Percentiles rank a stretch among this genome's conserved stretches.
These are phyloP conservation scores for Dendrocopos noguchii DNA, from an alignment of 2,113 vertebrate genomes.

Conservation along the genomic window DNA sequence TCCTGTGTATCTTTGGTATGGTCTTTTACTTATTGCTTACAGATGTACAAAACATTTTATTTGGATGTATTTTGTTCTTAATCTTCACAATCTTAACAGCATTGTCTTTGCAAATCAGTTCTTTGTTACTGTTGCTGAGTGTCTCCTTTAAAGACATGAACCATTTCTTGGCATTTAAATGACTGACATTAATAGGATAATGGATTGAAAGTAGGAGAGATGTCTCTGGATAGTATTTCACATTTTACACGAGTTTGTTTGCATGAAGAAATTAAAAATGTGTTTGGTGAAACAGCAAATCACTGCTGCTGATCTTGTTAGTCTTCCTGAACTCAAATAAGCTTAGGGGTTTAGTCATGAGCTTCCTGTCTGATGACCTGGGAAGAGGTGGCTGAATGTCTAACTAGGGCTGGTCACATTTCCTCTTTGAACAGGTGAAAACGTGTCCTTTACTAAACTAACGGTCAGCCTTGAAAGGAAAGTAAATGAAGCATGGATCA, in stretches of 20 bases:
- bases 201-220: not conserved
- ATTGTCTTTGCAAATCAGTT: not conserved
- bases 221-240: not conserved
- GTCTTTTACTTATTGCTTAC: not conserved
- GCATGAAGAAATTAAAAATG: not conserved
- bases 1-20: not conserved
- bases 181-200: not conserved
- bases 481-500: conserved; percentile 13
- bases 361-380: not conserved
- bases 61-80: not conserved
- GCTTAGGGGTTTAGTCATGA: not conserved
- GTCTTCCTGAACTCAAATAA: not conserved
- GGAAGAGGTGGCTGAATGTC: not conserved
- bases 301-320: not conserved
- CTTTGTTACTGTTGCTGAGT: not conserved
- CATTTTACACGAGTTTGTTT: not conserved
- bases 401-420: not conserved
- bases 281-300: not conserved
- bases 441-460: conserved; percentile 33
- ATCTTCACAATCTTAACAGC: not conserved
- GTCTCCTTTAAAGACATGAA: not conserved
- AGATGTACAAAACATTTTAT: not conserved
- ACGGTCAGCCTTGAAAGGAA: conserved; percentile 39
- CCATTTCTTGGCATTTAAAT: not conserved
- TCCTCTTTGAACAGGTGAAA: not conserved